phyloP scores from a whole-genome alignment of 2,888 invertebrate genomes.

The Epirrhoe alternata region DNA sequence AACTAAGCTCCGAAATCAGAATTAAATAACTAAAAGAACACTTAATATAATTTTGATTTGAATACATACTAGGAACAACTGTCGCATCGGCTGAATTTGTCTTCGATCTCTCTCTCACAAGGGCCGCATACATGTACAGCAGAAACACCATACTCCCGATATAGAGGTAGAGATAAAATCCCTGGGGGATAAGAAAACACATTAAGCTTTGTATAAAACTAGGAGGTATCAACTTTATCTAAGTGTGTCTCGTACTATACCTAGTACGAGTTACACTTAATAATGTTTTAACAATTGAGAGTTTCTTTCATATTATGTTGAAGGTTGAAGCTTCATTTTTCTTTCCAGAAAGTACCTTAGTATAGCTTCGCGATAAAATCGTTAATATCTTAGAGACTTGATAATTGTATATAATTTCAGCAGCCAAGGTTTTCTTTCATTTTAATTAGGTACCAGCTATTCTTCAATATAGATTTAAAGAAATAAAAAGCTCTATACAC shows the following conservation, averaged over 20 bases:
- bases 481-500: constrained; percentile 14
- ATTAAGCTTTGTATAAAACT: not conserved
- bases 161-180: constrained; percentile 94
- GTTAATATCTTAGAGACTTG: too few relatives aligned
- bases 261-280: too few relatives aligned
- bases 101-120: constrained; percentile 87
- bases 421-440: not conserved
- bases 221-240: not conserved
- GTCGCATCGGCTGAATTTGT: constrained; percentile 72
- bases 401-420: not conserved
- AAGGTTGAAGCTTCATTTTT: too few relatives aligned
- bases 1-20: too few relatives aligned
- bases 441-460: too few relatives aligned
- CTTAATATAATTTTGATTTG: too few relatives aligned
- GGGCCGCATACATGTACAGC: constrained; percentile 92
- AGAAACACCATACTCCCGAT: constrained; percentile 94
- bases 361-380: too few relatives aligned
- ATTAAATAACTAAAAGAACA: too few relatives aligned
- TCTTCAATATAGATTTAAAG: not conserved
- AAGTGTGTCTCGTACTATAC: too few relatives aligned
- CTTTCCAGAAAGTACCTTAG: too few relatives aligned
- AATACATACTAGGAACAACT: constrained; percentile 80
- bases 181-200: constrained; percentile 76
- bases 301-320: too few relatives aligned
- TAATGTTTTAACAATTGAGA: too few relatives aligned